Conservation (phyloP, 2,113 vertebrate genomes). For the Chionomys nivalis region DNA sequence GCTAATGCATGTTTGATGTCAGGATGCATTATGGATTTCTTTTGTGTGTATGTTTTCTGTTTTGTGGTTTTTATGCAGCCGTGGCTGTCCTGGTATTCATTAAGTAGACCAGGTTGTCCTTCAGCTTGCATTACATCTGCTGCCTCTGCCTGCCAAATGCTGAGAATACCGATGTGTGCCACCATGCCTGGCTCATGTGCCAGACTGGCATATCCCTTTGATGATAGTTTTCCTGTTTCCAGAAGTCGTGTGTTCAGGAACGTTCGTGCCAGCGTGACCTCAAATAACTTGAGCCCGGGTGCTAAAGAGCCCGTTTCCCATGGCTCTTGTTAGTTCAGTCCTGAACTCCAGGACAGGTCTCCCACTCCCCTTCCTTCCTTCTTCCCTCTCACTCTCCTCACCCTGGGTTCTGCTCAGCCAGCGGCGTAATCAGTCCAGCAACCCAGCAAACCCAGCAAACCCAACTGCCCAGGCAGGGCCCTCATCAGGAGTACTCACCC, state of each 20-base stretch:
- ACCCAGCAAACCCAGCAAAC: neutral
- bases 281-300: neutral
- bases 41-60: neutral
- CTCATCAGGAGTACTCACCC: slow-evolving; percentile 60
- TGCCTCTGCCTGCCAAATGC: neutral
- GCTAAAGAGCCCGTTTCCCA: neutral
- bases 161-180: neutral
- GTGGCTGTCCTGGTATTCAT: neutral
- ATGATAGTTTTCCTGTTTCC: neutral
- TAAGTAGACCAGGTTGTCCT: neutral
- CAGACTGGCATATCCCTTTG: neutral
- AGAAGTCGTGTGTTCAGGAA: neutral
- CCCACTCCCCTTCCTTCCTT: neutral
- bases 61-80: neutral
- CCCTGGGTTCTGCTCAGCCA: neutral
- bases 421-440: neutral
- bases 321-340: neutral
- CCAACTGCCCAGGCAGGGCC: neutral
- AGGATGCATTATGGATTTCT: no score
- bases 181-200: neutral
- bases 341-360: neutral
- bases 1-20: neutral
- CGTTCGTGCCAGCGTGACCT: neutral
- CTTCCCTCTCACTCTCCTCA: neutral
- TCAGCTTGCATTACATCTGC: neutral